Base-by-base conservation (phyloP, 2,888 invertebrate genomes). In the Tipula unca region DNA sequence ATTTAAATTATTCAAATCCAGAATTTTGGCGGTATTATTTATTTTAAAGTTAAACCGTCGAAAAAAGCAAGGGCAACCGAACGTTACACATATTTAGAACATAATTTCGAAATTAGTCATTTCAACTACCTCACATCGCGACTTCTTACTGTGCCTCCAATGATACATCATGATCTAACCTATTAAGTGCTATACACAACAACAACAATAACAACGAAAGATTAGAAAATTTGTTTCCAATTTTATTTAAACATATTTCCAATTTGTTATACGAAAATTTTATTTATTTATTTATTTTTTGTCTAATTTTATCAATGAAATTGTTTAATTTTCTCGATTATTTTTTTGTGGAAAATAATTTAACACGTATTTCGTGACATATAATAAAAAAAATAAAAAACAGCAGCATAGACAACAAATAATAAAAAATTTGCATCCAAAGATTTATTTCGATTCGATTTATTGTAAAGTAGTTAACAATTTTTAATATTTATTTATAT, bases 251-350 rank as follows among this genome's bases (percentile, higher is more conserved):
- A 69, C 69, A 69, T 69, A 69, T 69, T 25, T 69, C 25, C 69
- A 69, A 69, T 69, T 69, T 69, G 69, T 69, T 69, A 48, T 13
- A 69, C 69, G 25, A 69, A 69, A 48, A 20, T 48, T 48, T n/a
- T 48, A 48, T 32, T 32, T 32, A 48, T 32, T 32, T 32, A 6
- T 48, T 48, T 48, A 17, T 48, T 20, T 54, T 54, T 6, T 69
- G 69, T 69, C 69, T 69, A 69, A 69, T 69, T 69, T 69, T 69
- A 69, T 69, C 69, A 69, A 69, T 69, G 69, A 69, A 69, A 69
- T 69, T 69, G 69, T 69, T 69, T 25, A 69, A 69, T 69, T 69
- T 69, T 69, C 20, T 69, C 69, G 69, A 69, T 69, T 10, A 25
- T 69, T 69, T 25, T 32, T 69, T 69, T 69, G 69, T 69, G 69